Base-by-base conservation (phyloP, 2,888 invertebrate species). In the Maniola hyperantus region DNA sequence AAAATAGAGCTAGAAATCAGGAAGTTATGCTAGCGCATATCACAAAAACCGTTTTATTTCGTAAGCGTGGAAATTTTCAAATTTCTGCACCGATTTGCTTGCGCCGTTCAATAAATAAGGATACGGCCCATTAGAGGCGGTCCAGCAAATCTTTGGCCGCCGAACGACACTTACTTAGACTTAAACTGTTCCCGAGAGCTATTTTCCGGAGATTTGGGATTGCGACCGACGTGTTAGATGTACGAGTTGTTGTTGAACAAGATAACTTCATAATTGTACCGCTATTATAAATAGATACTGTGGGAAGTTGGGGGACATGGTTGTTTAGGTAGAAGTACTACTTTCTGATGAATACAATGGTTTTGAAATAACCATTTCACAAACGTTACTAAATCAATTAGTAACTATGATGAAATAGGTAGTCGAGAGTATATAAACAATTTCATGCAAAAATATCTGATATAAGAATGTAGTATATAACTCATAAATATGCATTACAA, bases 121-220 rank as follows among this genome's bases (percentile, higher is more conserved):
- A 91, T 92, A 86, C 86, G 80, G 85, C 85, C 92, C 92, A 92
- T 92, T 92, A 92, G 84, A 89, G 91, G 81, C 90, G 90, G 91
- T 89, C 89, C 91, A 89, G 90, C 91, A 91, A 92, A 92, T 92
- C 92, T 91, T 85, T 83, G 85, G 81, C 79, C 90, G 81, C 91
- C 91, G 89, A 91, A 90, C 92, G 85, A 88, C 92, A 91, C 91
- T 92, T 91, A 91, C 92, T 92, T 91, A 91, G 89, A 92, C 92
- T 92, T 92, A 91, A 87, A 89, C 84, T 88, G 89, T 89, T 85
- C 83, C 80, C 77, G 79, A 82, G 81, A 79, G 88, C 85, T 90
- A 91, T 90, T 91, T 90, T 84, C 88, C 83, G 80, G 82, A 88
- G 90, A 91, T 90, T 91, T 90, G 82, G 90, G 91, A 89, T 89